Conservation (phyloP, 2,888 invertebrate species). For the Rhingia campestris region DNA sequence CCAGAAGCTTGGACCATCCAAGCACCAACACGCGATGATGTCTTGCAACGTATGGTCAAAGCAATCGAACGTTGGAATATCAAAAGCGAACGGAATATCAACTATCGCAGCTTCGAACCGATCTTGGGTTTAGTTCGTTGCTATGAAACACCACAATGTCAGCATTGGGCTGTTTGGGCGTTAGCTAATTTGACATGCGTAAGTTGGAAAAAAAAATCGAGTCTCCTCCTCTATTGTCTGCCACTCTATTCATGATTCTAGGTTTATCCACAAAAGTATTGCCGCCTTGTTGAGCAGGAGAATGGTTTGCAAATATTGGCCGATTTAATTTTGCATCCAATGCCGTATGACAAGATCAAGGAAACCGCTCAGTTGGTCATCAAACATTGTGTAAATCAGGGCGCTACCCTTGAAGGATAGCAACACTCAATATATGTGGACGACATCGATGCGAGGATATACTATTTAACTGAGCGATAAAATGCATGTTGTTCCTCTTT, state of each 20-base stretch:
- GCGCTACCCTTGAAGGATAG: slow-evolving; percentile 80
- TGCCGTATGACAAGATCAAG: slow-evolving; percentile 87
- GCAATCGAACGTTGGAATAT: slow-evolving; percentile 96
- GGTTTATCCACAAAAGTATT: slow-evolving; percentile 93
- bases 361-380: slow-evolving; percentile 87
- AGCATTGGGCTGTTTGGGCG: slow-evolving; percentile 99
- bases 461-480: slow-evolving; percentile 45
- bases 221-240: background rate
- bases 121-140: slow-evolving; percentile 92
- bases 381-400: slow-evolving; percentile 84
- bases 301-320: slow-evolving; percentile 90
- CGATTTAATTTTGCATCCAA: slow-evolving; percentile 86
- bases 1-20: slow-evolving; percentile 90
- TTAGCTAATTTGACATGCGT: slow-evolving; percentile 94
- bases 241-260: slow-evolving; percentile 80
- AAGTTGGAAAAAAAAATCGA: slow-evolving; percentile 17
- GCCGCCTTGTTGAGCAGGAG: slow-evolving; percentile 92
- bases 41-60: slow-evolving; percentile 89
- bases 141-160: slow-evolving; percentile 94
- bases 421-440: slow-evolving; percentile 33
- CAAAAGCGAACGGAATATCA: slow-evolving; percentile 94
- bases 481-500: slow-evolving; percentile 36
- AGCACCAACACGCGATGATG: slow-evolving; percentile 87
- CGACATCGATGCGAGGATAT: slow-evolving; percentile 27
- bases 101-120: slow-evolving; percentile 97